phyloP scores from a whole-genome alignment of 2,113 vertebrate species.

The Benthochromis sp. region DNA sequence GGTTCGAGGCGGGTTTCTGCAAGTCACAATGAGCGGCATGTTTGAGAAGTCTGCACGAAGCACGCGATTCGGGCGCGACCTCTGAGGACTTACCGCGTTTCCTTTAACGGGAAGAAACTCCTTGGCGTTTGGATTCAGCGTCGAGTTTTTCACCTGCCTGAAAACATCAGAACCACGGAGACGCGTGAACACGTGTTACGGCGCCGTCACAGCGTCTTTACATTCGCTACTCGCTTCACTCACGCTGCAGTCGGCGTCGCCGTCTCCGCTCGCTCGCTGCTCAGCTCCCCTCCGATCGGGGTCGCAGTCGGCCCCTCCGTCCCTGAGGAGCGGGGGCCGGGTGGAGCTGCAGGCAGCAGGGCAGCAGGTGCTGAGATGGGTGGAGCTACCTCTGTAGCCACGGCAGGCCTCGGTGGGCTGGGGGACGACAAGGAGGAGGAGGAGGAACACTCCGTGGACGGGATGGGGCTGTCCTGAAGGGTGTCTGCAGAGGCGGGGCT shows the following conservation, averaged over 20 bases:
- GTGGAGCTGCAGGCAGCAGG: background rate
- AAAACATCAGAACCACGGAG: background rate
- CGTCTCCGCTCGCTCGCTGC: background rate
- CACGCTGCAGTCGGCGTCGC: background rate
- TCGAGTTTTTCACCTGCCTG: slow-evolving; percentile 52
- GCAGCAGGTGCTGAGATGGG: background rate
- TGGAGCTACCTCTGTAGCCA: background rate
- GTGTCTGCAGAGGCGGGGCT: background rate
- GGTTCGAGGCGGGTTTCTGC: slow-evolving; percentile 12
- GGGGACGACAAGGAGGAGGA: background rate
- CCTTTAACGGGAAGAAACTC: slow-evolving; percentile 44
- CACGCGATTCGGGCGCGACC: rapidly evolving
- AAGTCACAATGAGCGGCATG: rapidly evolving
- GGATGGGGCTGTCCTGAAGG: background rate
- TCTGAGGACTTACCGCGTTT: background rate
- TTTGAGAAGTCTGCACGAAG: background rate
- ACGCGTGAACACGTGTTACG: background rate
- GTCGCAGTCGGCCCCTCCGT: background rate
- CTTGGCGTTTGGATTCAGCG: slow-evolving; percentile 40
- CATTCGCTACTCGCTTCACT: background rate
- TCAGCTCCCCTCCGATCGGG: background rate
- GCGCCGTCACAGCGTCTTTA: background rate
- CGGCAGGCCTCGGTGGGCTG: background rate
- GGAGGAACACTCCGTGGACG: background rate
- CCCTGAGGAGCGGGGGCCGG: background rate